These are phyloP conservation scores for Mastomys coucha DNA, from an alignment of 2,113 vertebrate species.

Conservation along the genomic window DNA sequence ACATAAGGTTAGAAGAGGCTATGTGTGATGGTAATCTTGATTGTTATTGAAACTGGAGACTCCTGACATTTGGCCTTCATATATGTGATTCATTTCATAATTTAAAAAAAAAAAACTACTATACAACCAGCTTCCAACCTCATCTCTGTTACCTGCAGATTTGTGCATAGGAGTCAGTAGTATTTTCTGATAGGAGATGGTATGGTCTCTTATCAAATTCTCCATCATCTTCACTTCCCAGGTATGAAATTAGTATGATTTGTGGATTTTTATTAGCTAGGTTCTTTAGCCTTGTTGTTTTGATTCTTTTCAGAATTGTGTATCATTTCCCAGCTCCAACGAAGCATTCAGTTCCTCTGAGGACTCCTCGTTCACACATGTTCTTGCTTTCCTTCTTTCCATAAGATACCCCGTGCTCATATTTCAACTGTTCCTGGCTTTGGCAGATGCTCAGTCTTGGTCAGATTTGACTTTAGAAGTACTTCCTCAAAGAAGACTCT, in stretches of 20 bases:
- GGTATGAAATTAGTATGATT: not conserved
- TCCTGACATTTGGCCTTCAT: not conserved
- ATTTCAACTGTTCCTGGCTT: not conserved
- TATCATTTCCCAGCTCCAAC: not conserved
- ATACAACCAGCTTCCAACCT: not conserved
- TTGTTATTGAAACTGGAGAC: not conserved
- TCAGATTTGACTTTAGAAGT: not conserved
- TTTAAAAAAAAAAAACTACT: not conserved
- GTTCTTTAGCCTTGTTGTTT: not conserved
- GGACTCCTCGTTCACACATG: not conserved
- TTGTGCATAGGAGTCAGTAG: rapidly evolving
- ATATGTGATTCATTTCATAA: not conserved
- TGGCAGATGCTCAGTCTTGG: not conserved
- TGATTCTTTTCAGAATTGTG: not conserved
- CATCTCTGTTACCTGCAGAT: not conserved
- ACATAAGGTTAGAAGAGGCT: not conserved
- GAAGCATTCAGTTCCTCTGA: not conserved
- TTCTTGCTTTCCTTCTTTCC: not conserved
- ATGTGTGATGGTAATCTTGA: not conserved
- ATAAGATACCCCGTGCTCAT: not conserved
- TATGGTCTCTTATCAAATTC: not conserved
- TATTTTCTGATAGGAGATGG: not conserved
- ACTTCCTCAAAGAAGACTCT: not conserved
- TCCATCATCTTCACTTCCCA: not conserved
- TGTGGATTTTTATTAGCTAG: not conserved